phyloP scores from a whole-genome alignment of 2,888 invertebrate species.

The Buathra laborator region DNA sequence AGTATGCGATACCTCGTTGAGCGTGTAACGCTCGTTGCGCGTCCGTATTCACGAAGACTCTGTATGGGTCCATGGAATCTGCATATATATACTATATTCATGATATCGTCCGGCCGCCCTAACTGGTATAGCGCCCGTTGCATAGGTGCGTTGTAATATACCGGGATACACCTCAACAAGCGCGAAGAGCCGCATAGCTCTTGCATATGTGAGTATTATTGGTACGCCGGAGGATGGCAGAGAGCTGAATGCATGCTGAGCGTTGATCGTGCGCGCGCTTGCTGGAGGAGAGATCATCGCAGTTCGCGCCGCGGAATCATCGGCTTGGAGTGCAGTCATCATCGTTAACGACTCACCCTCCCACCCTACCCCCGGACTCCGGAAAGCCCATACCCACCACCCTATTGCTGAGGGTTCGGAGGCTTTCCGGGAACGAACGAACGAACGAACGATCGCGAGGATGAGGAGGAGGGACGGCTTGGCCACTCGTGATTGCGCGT shows the following conservation, averaged over 20 bases:
- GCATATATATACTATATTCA: constrained; percentile 11
- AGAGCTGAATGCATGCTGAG: background rate
- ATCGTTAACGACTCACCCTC: constrained; percentile 75
- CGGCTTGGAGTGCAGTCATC: constrained; percentile 74
- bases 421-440: constrained; percentile 44
- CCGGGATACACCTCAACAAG: constrained; percentile 15
- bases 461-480: constrained; percentile 14
- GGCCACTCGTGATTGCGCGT: constrained; percentile 59
- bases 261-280: constrained; percentile 14
- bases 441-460: constrained; percentile 32
- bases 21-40: background rate
- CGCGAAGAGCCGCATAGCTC: constrained; percentile 20
- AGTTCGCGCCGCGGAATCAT: constrained; percentile 73
- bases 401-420: constrained; percentile 50
- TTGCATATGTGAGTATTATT: constrained; percentile 16
- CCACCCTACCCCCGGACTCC: constrained; percentile 8
- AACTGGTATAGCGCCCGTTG: background rate
- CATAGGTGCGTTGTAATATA: constrained; percentile 39
- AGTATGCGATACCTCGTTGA: constrained; percentile 1
- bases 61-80: background rate
- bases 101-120: constrained; percentile 7
- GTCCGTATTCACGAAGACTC: background rate
- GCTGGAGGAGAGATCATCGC: constrained; percentile 66
- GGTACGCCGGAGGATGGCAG: background rate
- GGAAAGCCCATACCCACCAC: constrained; percentile 16